Evolutionary conservation across 1,140 invertebrate genomes (phyloP).

Genomic region (Anoplophora glabripennis): DNA sequence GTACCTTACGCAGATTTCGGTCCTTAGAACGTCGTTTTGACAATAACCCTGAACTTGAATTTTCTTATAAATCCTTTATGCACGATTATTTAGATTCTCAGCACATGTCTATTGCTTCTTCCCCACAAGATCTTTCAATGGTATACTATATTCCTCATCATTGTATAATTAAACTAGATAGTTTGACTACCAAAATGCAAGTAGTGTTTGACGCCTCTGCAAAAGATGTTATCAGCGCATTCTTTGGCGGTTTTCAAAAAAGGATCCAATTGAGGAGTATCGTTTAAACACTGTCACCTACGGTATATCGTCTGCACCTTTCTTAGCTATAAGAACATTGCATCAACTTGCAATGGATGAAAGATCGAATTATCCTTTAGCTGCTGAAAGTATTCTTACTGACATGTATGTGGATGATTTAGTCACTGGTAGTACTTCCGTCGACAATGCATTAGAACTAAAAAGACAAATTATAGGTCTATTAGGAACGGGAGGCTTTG

Average conservation of each 20-base stretch:
- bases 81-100: too few relatives aligned
- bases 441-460: neutral
- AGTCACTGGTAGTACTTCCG: constrained; percentile 36
- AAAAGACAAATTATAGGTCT: neutral
- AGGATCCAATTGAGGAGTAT: neutral
- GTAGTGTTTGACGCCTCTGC: constrained; percentile 26
- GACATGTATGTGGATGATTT: constrained; percentile 40
- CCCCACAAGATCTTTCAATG: too few relatives aligned
- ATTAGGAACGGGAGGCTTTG: neutral
- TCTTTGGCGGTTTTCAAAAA: neutral
- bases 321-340: constrained; percentile 6
- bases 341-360: constrained; percentile 19
- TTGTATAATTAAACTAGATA: constrained; percentile 18
- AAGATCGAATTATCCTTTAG: neutral
- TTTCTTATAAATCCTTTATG: too few relatives aligned
- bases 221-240: constrained; percentile 1
- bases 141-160: constrained; percentile 13
- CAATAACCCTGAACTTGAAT: too few relatives aligned
- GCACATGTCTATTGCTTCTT: too few relatives aligned
- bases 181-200: constrained; percentile 17
- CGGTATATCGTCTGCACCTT: constrained; percentile 8
- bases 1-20: too few relatives aligned
- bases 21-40: too few relatives aligned
- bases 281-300: neutral
- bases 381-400: neutral